Conservation (phyloP, 2,113 vertebrate species). For the Sceloporus tristichus region DNA sequence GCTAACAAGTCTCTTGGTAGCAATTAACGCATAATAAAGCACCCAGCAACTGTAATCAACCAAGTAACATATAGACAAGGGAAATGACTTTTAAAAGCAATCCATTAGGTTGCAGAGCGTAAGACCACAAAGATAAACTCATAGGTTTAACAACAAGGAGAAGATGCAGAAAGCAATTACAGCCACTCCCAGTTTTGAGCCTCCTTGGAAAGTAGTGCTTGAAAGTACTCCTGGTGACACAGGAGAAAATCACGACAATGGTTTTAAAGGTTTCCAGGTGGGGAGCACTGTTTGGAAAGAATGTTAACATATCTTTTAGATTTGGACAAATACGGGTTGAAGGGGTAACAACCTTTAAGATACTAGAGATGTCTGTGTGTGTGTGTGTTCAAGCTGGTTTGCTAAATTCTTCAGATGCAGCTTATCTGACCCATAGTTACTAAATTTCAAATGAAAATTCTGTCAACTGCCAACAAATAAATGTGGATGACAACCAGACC, state of each 20-base stretch:
- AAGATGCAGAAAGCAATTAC: constrained; percentile 4
- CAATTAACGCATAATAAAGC: constrained; percentile 30
- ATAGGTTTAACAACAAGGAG: neutral
- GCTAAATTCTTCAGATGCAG: neutral
- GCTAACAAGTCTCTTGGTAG: neutral
- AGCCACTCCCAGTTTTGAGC: neutral
- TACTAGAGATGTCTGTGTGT: neutral
- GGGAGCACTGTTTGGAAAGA: neutral
- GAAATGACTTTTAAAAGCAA: constrained; percentile 6
- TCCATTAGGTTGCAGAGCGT: constrained; percentile 24
- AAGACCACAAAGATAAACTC: neutral
- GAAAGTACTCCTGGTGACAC: neutral
- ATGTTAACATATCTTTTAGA: constrained; percentile 5
- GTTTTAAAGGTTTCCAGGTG: neutral
- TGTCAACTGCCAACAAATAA: neutral
- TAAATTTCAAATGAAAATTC: constrained; percentile 5
- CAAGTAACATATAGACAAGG: constrained; percentile 5
- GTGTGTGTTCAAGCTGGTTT: neutral
- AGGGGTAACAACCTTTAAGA: neutral
- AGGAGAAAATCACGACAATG: neutral
- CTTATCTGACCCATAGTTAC: neutral
- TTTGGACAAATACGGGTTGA: neutral
- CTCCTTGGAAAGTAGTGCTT: neutral
- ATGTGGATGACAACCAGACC: neutral
- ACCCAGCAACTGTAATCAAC: constrained; percentile 15